Evolutionary conservation across 2,888 invertebrate species (phyloP).

Genomic region (Candidula unifasciata): DNA sequence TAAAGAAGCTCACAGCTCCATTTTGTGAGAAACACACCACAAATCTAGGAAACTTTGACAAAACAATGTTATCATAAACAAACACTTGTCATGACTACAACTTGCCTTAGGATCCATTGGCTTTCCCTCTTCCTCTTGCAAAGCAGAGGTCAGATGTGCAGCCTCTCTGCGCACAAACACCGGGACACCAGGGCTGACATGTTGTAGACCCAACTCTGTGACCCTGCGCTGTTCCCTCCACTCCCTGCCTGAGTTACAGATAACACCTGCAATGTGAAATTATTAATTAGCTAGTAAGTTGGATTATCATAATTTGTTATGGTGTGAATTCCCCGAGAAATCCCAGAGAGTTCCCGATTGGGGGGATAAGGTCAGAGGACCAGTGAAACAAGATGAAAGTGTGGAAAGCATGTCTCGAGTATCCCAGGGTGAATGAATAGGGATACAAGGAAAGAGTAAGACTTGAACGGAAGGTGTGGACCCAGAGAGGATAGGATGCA

Average conservation of each 20-base stretch:
- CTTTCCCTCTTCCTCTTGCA: constrained; percentile 47
- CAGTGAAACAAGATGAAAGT: no score
- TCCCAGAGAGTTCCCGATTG: no score
- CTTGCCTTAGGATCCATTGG: constrained; percentile 42
- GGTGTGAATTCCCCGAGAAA: no score
- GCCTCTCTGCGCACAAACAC: constrained; percentile 34
- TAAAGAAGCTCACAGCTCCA: background rate
- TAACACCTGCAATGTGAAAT: constrained; percentile 47
- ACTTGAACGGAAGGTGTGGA: no score
- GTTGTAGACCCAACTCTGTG: constrained; percentile 49
- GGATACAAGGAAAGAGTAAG: no score
- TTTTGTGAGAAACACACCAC: background rate
- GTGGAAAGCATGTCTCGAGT: no score
- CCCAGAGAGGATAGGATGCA: no score
- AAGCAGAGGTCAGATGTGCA: constrained; percentile 27
- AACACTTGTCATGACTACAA: background rate
- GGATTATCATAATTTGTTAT: no score
- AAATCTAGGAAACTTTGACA: background rate
- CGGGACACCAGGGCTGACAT: constrained; percentile 34
- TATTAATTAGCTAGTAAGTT: no score
- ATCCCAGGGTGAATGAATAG: no score
- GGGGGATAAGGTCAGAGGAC: no score
- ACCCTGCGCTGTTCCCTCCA: constrained; percentile 52
- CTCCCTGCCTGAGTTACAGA: constrained; percentile 53
- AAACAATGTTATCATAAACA: background rate